Evolutionary conservation across 2,797 vertebrate species (phyloP).

Genomic region (Acipenser ruthenus): DNA sequence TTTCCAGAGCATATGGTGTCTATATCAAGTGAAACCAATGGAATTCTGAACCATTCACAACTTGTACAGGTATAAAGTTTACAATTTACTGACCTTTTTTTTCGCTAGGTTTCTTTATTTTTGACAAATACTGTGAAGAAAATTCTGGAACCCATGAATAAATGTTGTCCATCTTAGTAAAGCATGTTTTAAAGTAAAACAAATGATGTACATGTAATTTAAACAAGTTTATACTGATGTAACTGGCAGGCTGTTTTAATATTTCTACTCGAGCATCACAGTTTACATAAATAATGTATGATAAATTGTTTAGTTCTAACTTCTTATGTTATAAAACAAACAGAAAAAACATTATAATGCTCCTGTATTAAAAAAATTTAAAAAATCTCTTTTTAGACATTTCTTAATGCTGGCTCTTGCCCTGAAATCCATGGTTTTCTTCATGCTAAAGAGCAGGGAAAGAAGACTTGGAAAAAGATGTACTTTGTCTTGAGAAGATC

Average conservation of each 20-base stretch:
- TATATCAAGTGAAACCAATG: slow-evolving; percentile 72
- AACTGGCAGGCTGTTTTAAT: too few species aligned
- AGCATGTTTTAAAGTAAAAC: background rate
- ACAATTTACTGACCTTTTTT: background rate
- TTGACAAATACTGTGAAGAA: background rate
- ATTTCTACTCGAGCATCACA: too few species aligned
- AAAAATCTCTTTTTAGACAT: slow-evolving; percentile 56
- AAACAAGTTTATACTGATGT: too few species aligned
- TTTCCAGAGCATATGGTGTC: slow-evolving; percentile 95
- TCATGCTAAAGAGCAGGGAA: slow-evolving; percentile 84
- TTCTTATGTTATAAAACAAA: too few species aligned
- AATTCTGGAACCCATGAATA: background rate
- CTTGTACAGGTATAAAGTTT: slow-evolving; percentile 75
- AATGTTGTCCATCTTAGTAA: background rate
- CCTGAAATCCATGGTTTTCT: slow-evolving; percentile 92
- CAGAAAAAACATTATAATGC: too few species aligned
- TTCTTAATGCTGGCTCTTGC: slow-evolving; percentile 86
- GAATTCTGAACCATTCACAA: slow-evolving; percentile 69
- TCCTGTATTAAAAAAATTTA: slow-evolving; percentile 8
- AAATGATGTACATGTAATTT: too few species aligned
- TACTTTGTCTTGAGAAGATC: slow-evolving; percentile 93
- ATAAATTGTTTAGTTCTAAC: too few species aligned
- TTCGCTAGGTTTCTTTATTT: background rate
- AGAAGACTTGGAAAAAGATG: slow-evolving; percentile 89
- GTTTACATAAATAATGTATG: too few species aligned